Evolutionary conservation across 2,113 vertebrate species (phyloP).

Genomic region (Ondatra zibethicus): DNA sequence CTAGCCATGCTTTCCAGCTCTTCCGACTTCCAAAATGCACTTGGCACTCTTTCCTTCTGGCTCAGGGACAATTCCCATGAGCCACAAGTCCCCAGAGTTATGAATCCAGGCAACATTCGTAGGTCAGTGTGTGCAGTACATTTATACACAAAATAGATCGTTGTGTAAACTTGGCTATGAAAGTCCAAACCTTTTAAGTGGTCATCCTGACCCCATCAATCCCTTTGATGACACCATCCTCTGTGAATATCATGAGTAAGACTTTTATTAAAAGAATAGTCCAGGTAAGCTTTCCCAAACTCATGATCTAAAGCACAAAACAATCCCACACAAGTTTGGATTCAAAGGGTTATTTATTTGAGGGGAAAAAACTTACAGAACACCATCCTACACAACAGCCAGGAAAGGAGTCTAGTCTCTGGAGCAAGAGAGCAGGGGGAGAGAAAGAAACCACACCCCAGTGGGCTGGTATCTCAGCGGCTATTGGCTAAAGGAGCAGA

Average conservation of each 20-base stretch:
- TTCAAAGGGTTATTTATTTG: too few species aligned
- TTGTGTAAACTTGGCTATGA: background rate
- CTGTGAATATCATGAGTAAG: background rate
- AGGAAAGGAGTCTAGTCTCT: too few species aligned
- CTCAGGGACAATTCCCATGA: background rate
- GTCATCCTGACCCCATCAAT: background rate
- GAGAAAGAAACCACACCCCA: too few species aligned
- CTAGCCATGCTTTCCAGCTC: background rate
- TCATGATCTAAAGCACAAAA: too few species aligned
- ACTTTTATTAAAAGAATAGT: background rate
- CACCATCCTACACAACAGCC: too few species aligned
- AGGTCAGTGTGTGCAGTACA: background rate
- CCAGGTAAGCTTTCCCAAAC: background rate
- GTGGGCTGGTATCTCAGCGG: too few species aligned
- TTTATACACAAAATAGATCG: background rate
- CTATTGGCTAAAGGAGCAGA: too few species aligned
- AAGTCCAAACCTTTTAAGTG: background rate
- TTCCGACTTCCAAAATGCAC: background rate
- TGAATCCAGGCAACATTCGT: background rate
- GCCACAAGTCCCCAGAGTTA: background rate
- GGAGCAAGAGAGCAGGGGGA: too few species aligned
- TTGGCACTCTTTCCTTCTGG: background rate
- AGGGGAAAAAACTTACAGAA: too few species aligned
- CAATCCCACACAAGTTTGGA: too few species aligned
- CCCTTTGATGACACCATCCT: background rate